Evolutionary conservation across 2,888 invertebrate genomes (phyloP).

Genomic region (Luperina nickerlii): DNA sequence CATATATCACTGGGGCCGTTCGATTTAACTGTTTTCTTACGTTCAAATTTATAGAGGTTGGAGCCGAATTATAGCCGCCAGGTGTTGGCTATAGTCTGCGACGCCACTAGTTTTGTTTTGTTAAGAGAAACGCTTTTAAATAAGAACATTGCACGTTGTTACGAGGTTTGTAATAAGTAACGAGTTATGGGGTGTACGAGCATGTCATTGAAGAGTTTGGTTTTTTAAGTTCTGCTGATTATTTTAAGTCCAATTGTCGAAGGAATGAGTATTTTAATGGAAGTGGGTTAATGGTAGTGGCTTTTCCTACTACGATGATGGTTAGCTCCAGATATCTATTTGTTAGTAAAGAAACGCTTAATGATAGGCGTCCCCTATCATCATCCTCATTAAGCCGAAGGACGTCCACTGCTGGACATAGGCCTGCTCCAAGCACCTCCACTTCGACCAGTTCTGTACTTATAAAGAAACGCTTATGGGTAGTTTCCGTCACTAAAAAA

Average conservation of each 20-base stretch:
- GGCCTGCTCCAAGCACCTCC: neutral
- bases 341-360: neutral
- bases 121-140: constrained; percentile 56
- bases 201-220: neutral
- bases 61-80: constrained; percentile 73
- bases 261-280: neutral
- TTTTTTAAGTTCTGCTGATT: neutral
- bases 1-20: constrained; percentile 84
- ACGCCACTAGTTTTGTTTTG: constrained; percentile 64
- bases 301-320: neutral
- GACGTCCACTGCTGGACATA: neutral
- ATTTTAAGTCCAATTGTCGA: neutral
- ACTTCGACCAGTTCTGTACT: neutral
- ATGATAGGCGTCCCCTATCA: neutral
- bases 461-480: neutral
- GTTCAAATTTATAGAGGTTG: constrained; percentile 83
- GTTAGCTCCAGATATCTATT: neutral
- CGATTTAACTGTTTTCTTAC: constrained; percentile 89
- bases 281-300: neutral
- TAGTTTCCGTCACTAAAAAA: neutral
- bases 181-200: neutral
- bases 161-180: neutral
- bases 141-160: constrained; percentile 37
- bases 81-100: constrained; percentile 69
- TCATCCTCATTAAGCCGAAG: neutral